Conservation (phyloP, 2,113 vertebrate species). For the Drymodes brunneopygia region DNA sequence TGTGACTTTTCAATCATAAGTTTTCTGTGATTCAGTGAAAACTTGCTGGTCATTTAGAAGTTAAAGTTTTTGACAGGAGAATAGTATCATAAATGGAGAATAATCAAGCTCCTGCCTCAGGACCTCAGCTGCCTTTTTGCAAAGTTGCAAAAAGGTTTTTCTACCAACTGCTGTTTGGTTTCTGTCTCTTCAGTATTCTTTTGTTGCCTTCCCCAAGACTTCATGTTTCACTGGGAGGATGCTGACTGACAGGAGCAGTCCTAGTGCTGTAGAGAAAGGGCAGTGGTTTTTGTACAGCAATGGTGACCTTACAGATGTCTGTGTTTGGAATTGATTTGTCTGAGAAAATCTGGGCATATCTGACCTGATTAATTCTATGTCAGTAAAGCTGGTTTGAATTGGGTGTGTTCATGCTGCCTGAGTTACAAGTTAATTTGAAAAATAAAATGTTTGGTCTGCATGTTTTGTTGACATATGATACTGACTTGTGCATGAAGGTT, state of each 20-base stretch:
- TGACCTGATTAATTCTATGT: neutral
- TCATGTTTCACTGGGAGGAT: neutral
- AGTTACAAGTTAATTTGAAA: neutral
- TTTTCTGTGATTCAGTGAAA: neutral
- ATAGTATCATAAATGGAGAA: neutral
- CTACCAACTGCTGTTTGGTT: neutral
- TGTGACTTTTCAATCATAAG: neutral
- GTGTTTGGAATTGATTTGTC: neutral
- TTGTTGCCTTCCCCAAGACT: neutral
- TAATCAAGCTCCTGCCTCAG: neutral
- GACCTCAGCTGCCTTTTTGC: neutral
- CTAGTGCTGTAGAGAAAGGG: neutral
- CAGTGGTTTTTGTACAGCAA: fast-evolving
- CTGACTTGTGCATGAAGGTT: neutral
- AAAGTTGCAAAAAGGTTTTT: neutral
- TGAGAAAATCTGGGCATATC: neutral
- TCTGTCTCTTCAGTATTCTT: neutral
- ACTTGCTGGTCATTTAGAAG: neutral
- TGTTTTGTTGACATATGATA: neutral
- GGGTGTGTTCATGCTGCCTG: neutral
- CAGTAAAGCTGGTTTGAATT: neutral
- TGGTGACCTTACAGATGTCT: neutral
- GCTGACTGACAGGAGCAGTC: neutral
- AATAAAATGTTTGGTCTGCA: neutral
- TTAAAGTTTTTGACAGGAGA: neutral